phyloP scores from a whole-genome alignment of 2,797 vertebrate species.

The Sebastes goodei region DNA sequence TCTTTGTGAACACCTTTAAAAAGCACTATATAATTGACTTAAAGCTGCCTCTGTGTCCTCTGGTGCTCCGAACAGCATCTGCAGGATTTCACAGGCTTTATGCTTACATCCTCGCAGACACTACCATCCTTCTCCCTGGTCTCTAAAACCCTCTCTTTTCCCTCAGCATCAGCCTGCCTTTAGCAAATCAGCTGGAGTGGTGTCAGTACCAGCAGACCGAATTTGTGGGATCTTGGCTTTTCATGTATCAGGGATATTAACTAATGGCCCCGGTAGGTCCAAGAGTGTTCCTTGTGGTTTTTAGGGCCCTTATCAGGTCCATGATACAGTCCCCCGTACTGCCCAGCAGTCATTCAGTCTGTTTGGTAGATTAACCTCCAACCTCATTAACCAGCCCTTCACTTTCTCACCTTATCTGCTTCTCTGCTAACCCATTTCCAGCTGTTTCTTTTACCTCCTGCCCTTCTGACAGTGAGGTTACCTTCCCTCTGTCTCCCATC shows the following conservation, averaged over 20 bases:
- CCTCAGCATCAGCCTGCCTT: not conserved
- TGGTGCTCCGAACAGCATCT: no score
- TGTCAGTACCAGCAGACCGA: not conserved
- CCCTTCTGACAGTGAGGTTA: not conserved
- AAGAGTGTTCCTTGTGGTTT: not conserved
- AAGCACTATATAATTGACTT: not conserved
- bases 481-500: not conserved
- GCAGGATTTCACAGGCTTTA: not conserved
- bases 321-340: not conserved
- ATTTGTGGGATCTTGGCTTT: not conserved
- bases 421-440: not conserved
- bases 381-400: constrained; percentile 10
- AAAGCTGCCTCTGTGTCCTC: no score
- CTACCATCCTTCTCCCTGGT: not conserved
- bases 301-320: not conserved
- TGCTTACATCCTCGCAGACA: not conserved
- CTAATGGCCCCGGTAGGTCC: not conserved
- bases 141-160: not conserved
- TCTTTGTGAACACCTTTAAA: not conserved
- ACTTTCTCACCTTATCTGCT: not conserved
- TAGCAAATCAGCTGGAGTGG: not conserved
- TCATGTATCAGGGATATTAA: not conserved
- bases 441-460: not conserved
- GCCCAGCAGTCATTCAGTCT: not conserved
- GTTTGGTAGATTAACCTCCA: constrained; percentile 10